Percentiles rank a stretch among this genome's conserved stretches.
These are phyloP conservation scores for Alouatta palliata DNA, from an alignment of 2,113 vertebrate genomes.

Conservation along the genomic window DNA sequence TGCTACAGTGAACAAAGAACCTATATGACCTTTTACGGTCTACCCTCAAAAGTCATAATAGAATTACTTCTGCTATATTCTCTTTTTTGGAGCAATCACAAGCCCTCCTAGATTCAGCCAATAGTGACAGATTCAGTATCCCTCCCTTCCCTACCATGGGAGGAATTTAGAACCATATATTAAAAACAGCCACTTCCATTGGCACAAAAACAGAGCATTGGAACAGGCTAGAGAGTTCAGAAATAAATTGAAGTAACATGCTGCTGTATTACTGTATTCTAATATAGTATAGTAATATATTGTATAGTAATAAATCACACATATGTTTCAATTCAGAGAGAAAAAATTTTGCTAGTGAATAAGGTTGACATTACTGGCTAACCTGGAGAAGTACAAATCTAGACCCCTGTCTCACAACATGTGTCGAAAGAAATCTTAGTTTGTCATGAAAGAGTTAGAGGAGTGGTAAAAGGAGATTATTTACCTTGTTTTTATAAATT, in stretches of 20 bases:
- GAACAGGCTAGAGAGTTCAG: neutral
- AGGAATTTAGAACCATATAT: slow-evolving; percentile 1
- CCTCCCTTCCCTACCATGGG: neutral
- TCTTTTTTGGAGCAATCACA: neutral
- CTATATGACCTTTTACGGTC: neutral
- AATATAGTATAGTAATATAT: neutral
- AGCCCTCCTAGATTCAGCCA: neutral
- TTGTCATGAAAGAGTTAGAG: neutral
- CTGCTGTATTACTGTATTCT: neutral
- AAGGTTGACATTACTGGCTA: neutral
- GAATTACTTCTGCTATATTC: neutral
- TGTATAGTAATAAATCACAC: neutral
- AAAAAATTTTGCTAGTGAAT: neutral
- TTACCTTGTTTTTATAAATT: slow-evolving; percentile 6
- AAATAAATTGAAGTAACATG: slow-evolving; percentile 5
- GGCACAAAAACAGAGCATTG: neutral
- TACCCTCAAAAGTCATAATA: neutral
- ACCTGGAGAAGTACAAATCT: neutral
- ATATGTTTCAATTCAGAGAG: neutral
- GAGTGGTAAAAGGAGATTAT: neutral
- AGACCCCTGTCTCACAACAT: neutral
- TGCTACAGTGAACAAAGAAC: neutral
- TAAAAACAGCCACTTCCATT: neutral
- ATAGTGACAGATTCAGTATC: neutral
- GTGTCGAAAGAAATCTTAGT: neutral